These are phyloP conservation scores for Silurus lanzhouensis DNA, from an alignment of 2,797 vertebrate species.

Conservation along the genomic window DNA sequence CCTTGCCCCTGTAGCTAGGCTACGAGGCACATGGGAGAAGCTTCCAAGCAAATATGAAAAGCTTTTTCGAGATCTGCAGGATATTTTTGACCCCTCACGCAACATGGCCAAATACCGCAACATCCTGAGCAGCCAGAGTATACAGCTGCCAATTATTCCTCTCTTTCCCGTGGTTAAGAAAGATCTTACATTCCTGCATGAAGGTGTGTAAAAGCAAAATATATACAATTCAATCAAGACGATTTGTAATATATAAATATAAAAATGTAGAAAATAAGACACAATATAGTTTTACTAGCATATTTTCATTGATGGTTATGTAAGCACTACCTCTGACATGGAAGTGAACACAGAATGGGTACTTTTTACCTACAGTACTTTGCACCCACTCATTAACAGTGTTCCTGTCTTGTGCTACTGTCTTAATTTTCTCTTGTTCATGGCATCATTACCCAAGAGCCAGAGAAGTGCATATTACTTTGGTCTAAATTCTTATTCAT, in stretches of 20 bases:
- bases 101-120: slow-evolving; percentile 99
- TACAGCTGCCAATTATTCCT: slow-evolving; percentile 96
- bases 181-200: slow-evolving; percentile 97
- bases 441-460: background rate
- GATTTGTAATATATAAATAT: background rate
- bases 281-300: background rate
- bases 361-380: background rate
- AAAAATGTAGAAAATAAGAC: background rate
- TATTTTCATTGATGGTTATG: background rate
- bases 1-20: slow-evolving; percentile 87
- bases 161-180: slow-evolving; percentile 98
- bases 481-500: background rate
- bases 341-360: background rate
- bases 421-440: background rate
- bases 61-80: slow-evolving; percentile 92
- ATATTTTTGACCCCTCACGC: slow-evolving; percentile 94
- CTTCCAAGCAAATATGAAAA: slow-evolving; percentile 96
- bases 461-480: background rate
- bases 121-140: slow-evolving; percentile 93
- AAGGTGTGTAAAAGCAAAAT: slow-evolving; percentile 75
- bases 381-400: background rate
- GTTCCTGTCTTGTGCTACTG: background rate
- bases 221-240: background rate
- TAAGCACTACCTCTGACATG: background rate
- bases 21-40: slow-evolving; percentile 93